Conservation (phyloP, 2,113 vertebrate species). For the Carollia perspicillata region DNA sequence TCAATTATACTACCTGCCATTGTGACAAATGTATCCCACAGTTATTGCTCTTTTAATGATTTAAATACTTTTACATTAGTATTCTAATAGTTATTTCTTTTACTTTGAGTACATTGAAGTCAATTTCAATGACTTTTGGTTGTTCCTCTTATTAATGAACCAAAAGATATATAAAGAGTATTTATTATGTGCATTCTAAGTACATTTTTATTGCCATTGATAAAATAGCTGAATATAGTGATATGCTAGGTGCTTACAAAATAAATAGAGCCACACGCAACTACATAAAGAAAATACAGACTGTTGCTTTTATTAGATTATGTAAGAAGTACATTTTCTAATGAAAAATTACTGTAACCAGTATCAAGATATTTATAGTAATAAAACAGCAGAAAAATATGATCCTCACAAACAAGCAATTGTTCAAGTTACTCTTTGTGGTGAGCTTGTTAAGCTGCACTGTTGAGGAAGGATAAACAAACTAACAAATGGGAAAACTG, state of each 20-base stretch:
- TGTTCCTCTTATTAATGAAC: background rate
- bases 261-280: background rate
- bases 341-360: background rate
- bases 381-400: background rate
- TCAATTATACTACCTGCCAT: background rate
- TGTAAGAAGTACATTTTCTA: background rate
- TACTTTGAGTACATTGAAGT: background rate
- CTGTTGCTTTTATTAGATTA: background rate
- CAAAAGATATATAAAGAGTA: background rate
- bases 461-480: background rate
- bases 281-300: background rate
- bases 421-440: background rate
- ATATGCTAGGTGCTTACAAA: background rate
- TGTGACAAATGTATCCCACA: background rate
- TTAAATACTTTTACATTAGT: background rate
- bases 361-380: background rate
- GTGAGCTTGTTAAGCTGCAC: background rate
- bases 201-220: background rate
- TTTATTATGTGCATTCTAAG: background rate
- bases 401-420: background rate
- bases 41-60: background rate
- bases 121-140: background rate
- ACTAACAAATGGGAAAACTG: background rate
- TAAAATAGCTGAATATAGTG: background rate
- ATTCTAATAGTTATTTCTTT: background rate